phyloP scores from a whole-genome alignment of 2,113 vertebrate genomes.

The Sinocyclocheilus rhinocerous region DNA sequence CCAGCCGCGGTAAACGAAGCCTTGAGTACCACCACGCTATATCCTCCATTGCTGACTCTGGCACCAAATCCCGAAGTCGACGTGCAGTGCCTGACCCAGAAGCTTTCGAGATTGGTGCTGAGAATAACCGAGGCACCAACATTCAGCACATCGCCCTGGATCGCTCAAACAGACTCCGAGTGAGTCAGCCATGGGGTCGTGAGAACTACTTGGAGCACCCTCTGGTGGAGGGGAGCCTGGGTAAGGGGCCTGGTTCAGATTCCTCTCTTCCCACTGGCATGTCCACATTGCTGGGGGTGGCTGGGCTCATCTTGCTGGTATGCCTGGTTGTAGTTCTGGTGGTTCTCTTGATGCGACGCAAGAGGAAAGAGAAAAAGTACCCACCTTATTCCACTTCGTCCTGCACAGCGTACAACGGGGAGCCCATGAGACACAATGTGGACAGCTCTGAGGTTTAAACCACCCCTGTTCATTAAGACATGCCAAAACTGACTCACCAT shows the following conservation, averaged over 20 bases:
- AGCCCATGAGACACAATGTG: constrained; percentile 54
- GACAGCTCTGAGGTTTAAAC: constrained; percentile 78
- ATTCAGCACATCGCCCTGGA: constrained; percentile 80
- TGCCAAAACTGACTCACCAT: constrained; percentile 8
- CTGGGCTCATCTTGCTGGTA: constrained; percentile 72
- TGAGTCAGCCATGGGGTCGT: constrained; percentile 65
- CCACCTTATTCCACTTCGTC: constrained; percentile 73
- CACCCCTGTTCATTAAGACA: constrained; percentile 1
- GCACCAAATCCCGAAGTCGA: constrained; percentile 56
- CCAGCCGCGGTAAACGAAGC: constrained; percentile 81
- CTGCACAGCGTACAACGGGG: constrained; percentile 71
- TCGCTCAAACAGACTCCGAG: constrained; percentile 63
- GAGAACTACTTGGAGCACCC: constrained; percentile 63
- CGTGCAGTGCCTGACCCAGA: constrained; percentile 74
- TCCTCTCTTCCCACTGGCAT: constrained; percentile 53
- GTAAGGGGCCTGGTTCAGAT: constrained; percentile 60
- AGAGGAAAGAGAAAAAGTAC: constrained; percentile 67
- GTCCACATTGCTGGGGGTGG: constrained; percentile 66
- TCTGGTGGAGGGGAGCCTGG: constrained; percentile 65
- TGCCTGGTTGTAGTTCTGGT: constrained; percentile 64
- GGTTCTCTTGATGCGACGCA: constrained; percentile 69
- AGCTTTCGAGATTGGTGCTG: constrained; percentile 82
- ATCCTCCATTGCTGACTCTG: constrained; percentile 42
- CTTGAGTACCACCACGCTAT: constrained; percentile 76
- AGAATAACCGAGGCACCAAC: constrained; percentile 87